phyloP scores from a whole-genome alignment of 1,140 invertebrate species.

The Mycetomoellerius zeteki region DNA sequence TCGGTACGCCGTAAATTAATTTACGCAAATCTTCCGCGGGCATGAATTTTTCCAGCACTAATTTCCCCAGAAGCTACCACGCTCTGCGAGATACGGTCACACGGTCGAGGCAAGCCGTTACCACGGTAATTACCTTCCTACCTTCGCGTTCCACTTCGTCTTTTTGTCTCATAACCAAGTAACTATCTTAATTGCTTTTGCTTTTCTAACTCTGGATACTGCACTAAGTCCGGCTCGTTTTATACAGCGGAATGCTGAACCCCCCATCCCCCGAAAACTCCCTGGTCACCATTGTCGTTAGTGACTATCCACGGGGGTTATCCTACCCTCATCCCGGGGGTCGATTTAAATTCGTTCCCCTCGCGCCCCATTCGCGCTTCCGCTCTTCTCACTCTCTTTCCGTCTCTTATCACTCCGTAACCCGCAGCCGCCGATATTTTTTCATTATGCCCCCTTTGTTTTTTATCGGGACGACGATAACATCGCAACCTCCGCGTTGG shows the following conservation, averaged over 20 bases:
- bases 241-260: slow-evolving; percentile 14
- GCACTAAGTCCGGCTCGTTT: slow-evolving; percentile 51
- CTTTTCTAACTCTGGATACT: slow-evolving; percentile 76
- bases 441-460: slow-evolving; percentile 41
- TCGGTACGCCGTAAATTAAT: slow-evolving; percentile 79
- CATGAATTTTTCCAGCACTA: slow-evolving; percentile 82
- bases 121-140: slow-evolving; percentile 83
- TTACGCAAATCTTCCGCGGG: slow-evolving; percentile 82
- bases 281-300: slow-evolving; percentile 7
- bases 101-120: slow-evolving; percentile 77
- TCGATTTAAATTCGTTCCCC: slow-evolving; percentile 55
- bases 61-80: slow-evolving; percentile 77
- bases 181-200: slow-evolving; percentile 83
- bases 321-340: slow-evolving; percentile 28
- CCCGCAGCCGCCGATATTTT: slow-evolving; percentile 47
- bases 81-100: slow-evolving; percentile 72
- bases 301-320: slow-evolving; percentile 35
- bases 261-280: neutral
- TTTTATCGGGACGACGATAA: slow-evolving; percentile 44
- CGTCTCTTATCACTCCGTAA: slow-evolving; percentile 18
- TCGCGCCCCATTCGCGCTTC: neutral
- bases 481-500: slow-evolving; percentile 45
- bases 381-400: neutral
- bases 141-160: slow-evolving; percentile 74
- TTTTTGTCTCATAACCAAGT: slow-evolving; percentile 83